phyloP scores from a whole-genome alignment of 2,113 vertebrate species.

The Megaceryle maxima region DNA sequence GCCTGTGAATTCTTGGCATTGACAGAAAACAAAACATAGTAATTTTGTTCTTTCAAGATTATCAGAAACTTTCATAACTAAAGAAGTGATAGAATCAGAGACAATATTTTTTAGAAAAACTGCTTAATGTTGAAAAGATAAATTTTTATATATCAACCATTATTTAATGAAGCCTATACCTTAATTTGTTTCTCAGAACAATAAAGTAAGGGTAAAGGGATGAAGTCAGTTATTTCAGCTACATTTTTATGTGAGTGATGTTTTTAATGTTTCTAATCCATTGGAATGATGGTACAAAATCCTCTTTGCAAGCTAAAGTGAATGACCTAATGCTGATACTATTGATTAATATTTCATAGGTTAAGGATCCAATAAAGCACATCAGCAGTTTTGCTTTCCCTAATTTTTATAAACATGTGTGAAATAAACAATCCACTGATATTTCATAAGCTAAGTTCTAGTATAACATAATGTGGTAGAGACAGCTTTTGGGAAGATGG shows the following conservation, averaged over 20 bases:
- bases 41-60: neutral
- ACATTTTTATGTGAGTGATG: neutral
- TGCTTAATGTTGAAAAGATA: neutral
- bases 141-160: neutral
- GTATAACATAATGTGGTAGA: rapidly evolving
- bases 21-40: neutral
- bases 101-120: neutral
- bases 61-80: neutral
- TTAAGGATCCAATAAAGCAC: neutral
- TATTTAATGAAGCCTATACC: neutral
- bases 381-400: neutral
- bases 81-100: neutral
- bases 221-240: neutral
- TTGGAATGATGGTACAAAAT: neutral
- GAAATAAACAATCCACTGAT: neutral
- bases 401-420: neutral
- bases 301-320: neutral
- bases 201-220: neutral
- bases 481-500: neutral
- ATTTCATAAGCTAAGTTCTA: neutral
- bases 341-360: neutral
- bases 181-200: neutral
- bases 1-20: neutral
- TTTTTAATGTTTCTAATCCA: neutral
- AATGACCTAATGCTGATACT: neutral